Evolutionary conservation across 2,113 vertebrate genomes (phyloP).

Genomic region (Pseudois nayaur): DNA sequence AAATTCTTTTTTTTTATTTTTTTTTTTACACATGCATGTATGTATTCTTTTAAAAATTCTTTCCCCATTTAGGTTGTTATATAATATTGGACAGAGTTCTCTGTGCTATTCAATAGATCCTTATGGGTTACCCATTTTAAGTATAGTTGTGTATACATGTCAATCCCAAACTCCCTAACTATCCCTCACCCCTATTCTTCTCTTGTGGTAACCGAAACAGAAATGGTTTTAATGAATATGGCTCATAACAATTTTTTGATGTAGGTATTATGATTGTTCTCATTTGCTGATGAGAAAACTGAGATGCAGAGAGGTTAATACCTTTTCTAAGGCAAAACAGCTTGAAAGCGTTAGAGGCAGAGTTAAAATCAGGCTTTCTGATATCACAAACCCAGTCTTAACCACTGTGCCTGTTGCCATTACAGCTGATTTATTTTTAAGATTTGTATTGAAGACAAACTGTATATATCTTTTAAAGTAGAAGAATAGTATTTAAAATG

Average conservation of each 20-base stretch:
- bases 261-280: not conserved
- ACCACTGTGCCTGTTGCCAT: not conserved
- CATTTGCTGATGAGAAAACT: not conserved
- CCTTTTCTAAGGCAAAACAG: not conserved
- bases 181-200: not conserved
- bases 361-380: not conserved
- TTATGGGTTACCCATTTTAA: not conserved
- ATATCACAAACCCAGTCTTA: not conserved
- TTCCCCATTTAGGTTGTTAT: not conserved
- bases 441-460: not conserved
- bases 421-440: not conserved
- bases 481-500: not conserved
- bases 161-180: not conserved
- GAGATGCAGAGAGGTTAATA: not conserved
- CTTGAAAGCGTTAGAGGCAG: not conserved
- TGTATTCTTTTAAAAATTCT: not conserved
- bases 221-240: not conserved
- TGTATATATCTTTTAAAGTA: not conserved
- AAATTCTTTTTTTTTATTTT: not conserved
- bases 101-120: not conserved
- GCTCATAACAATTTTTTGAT: not conserved
- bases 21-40: not conserved
- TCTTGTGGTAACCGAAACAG: not conserved
- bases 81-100: not conserved
- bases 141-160: not conserved